These are phyloP conservation scores for Canis aureus DNA, from an alignment of 2,113 vertebrate species.

Conservation along the genomic window DNA sequence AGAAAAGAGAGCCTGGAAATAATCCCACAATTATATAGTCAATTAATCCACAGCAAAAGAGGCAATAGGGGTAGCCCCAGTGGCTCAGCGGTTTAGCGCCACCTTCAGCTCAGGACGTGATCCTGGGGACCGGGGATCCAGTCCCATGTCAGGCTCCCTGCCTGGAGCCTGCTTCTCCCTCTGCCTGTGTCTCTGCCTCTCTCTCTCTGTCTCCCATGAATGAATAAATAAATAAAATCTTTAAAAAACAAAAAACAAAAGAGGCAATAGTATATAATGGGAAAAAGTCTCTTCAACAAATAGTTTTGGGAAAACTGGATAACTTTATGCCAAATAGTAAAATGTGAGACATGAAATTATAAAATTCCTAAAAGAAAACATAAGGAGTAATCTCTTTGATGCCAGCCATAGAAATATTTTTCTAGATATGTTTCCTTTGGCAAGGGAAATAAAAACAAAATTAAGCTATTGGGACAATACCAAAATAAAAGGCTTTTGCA, in stretches of 20 bases:
- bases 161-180: no score
- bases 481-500: not conserved
- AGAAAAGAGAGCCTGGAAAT: not conserved
- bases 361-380: not conserved
- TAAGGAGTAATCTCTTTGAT: not conserved
- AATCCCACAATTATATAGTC: not conserved
- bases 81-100: no score
- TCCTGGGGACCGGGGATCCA: no score
- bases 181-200: no score
- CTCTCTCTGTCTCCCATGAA: no score
- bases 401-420: not conserved
- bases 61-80: not conserved
- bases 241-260: not conserved
- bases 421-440: not conserved
- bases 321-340: not conserved
- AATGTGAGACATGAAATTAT: not conserved
- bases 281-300: not conserved
- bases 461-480: not conserved
- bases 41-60: not conserved
- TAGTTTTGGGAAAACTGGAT: not conserved
- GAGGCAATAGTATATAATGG: not conserved
- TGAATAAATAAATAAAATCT: no score
- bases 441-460: not conserved
- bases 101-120: no score
- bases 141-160: no score